A percentile compares a stretch with the other conserved stretches of the same genome.
phyloP scores from a whole-genome alignment of 2,113 vertebrate species.

The Amphiprion percula region DNA sequence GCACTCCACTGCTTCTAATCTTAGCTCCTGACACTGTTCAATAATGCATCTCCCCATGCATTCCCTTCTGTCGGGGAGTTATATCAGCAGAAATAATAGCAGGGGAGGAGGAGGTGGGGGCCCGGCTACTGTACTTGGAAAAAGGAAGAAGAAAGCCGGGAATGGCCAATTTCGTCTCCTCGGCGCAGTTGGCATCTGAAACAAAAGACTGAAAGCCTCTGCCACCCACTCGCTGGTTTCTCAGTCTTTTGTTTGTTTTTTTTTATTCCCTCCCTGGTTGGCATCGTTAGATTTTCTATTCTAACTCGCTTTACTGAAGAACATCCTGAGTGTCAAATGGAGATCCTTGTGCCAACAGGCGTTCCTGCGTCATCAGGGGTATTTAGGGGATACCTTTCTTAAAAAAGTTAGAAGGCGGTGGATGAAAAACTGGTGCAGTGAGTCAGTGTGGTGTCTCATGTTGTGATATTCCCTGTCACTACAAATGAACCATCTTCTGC shows the following conservation, averaged over 20 bases:
- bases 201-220: conserved; percentile 35
- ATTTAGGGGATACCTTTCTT: conserved; percentile 45
- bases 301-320: conserved; percentile 8
- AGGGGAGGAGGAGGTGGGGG: not conserved
- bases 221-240: conserved; percentile 40
- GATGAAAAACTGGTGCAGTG: conserved; percentile 19
- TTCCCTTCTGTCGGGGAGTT: conserved; percentile 41
- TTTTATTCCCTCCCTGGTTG: conserved; percentile 15
- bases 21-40: conserved; percentile 79
- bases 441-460: conserved; percentile 28
- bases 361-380: conserved; percentile 47
- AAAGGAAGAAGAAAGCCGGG: conserved; percentile 11
- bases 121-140: conserved; percentile 40
- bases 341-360: conserved; percentile 27
- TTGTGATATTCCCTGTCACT: not conserved
- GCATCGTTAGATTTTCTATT: conserved; percentile 38
- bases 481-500: conserved; percentile 14
- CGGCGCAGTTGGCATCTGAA: conserved; percentile 28
- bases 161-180: conserved; percentile 26
- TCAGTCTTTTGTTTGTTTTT: conserved; percentile 39
- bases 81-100: conserved; percentile 57
- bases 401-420: not conserved
- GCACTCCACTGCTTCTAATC: conserved; percentile 76
- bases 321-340: conserved; percentile 32
- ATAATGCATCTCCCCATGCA: conserved; percentile 77